Evolutionary conservation across 2,113 vertebrate species (phyloP), one percentile per base, ranked within the genome.

Genomic region (Ceyx melanurus): DNA sequence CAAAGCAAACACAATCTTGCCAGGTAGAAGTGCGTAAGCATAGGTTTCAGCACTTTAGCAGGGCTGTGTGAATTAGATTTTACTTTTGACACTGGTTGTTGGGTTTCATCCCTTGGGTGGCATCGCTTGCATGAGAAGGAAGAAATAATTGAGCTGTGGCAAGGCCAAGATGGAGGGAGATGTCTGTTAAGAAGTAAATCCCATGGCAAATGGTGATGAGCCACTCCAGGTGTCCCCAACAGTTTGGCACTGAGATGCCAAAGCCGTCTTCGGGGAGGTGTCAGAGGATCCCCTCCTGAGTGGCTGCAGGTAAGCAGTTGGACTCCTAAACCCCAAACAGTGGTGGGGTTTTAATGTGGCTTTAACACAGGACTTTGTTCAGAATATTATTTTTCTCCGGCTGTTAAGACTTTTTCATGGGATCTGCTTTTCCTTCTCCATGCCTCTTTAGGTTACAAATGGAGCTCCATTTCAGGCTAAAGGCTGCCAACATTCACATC

Each of bases 211-310:
- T 3, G 5, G 35, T 31, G 53, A 50, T 0, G 2, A 50, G 77
- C 33, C 0, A 0, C 62, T 48, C 9, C 0, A 2, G 0, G 0
- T 18, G 31, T 23, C 29, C 73, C 48, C 33, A 19, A 37, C 0
- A 1, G 35, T 33, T 66, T 0, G 0, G 4, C 46, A n/a, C 68
- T 3, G 40, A 73, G 50, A 43, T 42, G 53, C 60, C 2, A 2
- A 73, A 73, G 43, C 2, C 29, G n/a, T 11, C 37, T 0, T 0
- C 0, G 1, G 51, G 61, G 35, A 43, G 0, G 1, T 33, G 65
- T 66, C 3, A 0, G 51, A 65, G 19, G 15, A 35, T 70, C 29
- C 51, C 5, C 22, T 71, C 46, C 71, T 31, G 31, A 72, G 57
- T 9, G 26, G 29, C 35, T 58, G 68, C 42, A 35, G 51, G 45